Evolutionary conservation across 1,140 invertebrate genomes (phyloP), one percentile per base, ranked within the genome.

Genomic region (Atta cephalotes): DNA sequence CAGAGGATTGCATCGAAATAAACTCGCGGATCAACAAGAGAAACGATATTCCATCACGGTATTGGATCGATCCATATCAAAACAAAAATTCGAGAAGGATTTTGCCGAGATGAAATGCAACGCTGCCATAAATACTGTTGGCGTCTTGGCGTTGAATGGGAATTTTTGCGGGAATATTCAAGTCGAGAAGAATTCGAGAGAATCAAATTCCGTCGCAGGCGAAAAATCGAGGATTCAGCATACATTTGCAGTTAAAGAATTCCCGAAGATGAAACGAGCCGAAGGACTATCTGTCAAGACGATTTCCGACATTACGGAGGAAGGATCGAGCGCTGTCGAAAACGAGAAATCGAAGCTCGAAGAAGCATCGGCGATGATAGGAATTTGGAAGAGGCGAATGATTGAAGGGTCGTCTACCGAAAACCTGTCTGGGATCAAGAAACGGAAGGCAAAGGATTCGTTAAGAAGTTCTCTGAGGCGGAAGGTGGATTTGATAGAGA

Each of bases 401-500:
- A 3, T n/a, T 18, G 72, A 89, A 9, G 60, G 72, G 12, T n/a
- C 74, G n/a, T 71, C 78, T 5, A 66, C 49, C 5, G 66, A 90
- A n/a, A 71, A 31, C 1, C 39, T 53, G 1, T 45, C 16, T 0
- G 62, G 39, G 6, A 12, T 21, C 0, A 90, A 91, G 12, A 91
- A 77, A n/a, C 91, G 70, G 21, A 91, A 71, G 4, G 66, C 80
- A 12, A 87, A 90, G 14, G 66, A 31, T 0, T 72, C 87, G 0
- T 66, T 93, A 39, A 92, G 74, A 63, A 58, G 53, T 9, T 90
- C 89, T 2, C 6, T 94, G 18, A 92, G 90, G 76, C 90, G 85
- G 6, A 92, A 92, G 65, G 89, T 94, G 21, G 93, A 90, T 10
- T 74, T 88, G 0, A 85, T 93, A 9, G 94, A 94, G 58, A 93